Base-by-base conservation (phyloP, 1,140 invertebrate genomes). In the Helicoverpa zea region DNA sequence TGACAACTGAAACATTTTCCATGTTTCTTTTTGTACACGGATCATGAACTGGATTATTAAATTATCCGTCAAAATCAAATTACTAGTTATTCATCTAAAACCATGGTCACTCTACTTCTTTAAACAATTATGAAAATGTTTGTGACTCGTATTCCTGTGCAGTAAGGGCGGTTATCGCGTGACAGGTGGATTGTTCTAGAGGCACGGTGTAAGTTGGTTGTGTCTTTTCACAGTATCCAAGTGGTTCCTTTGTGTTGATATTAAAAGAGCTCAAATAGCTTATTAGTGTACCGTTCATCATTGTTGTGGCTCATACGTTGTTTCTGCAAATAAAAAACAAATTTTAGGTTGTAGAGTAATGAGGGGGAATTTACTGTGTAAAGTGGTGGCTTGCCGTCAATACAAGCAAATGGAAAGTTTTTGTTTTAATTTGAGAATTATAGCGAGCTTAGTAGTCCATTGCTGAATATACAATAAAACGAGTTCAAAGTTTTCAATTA, bases 21-120 rank as follows among this genome's bases (percentile, higher is more conserved):
- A 43, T 18, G 49, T 54, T 54, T 77, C 66, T 75, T 58, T 58
- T 23, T 52, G 5, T 54, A 30, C 51, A 13, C 43, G 61, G 29
- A 77, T 77, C 61, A 77, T 66, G 75, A 64, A 77, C 75, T 66
- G 75, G 61, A 64, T 77, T 77, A 77, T 77, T 77, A 77, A 77
- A 77, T 77, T 77, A 77, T 77, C 49, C 75, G 49, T 77, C 75
- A 77, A 77, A 77, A 66, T 49, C 23, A 77, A 77, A 77, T 77
- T 77, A 77, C 75, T 77, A 77, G 61, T 77, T 77, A 77, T 77
- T 77, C 75, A 77, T 77, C n/a, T 30, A 7, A 66, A 66, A 77
- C 75, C 58, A 54, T 64, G 29, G 14, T 10, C 29, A 51, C 9
- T 52, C 9, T 35, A 43, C 61, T 49, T 23, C 7, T 18, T 2